Percentiles rank a stretch among this genome's conserved stretches.
Evolutionary conservation across 2,888 invertebrate genomes (phyloP).

Genomic region (Chloroclystis v-ata): DNA sequence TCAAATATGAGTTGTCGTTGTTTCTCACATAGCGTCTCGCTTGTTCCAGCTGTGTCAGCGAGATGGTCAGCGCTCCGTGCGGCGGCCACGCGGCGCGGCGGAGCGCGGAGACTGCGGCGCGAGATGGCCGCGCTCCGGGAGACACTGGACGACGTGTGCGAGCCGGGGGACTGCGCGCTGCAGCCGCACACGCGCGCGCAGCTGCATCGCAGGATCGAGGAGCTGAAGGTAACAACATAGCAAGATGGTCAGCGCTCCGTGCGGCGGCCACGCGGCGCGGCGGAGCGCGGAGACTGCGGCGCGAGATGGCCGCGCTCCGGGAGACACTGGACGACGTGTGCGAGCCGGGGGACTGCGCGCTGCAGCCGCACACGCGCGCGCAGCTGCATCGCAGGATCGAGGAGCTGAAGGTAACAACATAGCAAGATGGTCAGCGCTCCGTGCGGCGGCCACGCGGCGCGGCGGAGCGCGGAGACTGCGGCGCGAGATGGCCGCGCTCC

Average conservation of each 20-base stretch:
- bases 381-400: conserved; percentile 41
- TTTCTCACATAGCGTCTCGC: too few relatives aligned
- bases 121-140: conserved; percentile 80
- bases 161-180: conserved; percentile 77
- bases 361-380: conserved; percentile 72
- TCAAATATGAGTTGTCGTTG: too few relatives aligned
- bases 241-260: too few relatives aligned
- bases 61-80: conserved; percentile 72
- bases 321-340: conserved; percentile 80
- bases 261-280: conserved; percentile 66
- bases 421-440: too few relatives aligned
- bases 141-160: conserved; percentile 79
- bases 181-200: conserved; percentile 74
- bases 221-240: too few relatives aligned
- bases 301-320: conserved; percentile 78
- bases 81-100: conserved; percentile 66
- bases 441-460: conserved; percentile 63
- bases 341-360: conserved; percentile 78
- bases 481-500: conserved; percentile 79
- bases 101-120: conserved; percentile 75
- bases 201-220: conserved; percentile 66
- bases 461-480: conserved; percentile 74
- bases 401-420: conserved; percentile 55
- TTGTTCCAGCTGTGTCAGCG: conserved; percentile 59
- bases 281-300: conserved; percentile 74